Percentiles rank a stretch among this genome's conserved stretches.
These are phyloP conservation scores for Ranitomeya variabilis DNA, from an alignment of 2,113 vertebrate species.

Conservation along the genomic window DNA sequence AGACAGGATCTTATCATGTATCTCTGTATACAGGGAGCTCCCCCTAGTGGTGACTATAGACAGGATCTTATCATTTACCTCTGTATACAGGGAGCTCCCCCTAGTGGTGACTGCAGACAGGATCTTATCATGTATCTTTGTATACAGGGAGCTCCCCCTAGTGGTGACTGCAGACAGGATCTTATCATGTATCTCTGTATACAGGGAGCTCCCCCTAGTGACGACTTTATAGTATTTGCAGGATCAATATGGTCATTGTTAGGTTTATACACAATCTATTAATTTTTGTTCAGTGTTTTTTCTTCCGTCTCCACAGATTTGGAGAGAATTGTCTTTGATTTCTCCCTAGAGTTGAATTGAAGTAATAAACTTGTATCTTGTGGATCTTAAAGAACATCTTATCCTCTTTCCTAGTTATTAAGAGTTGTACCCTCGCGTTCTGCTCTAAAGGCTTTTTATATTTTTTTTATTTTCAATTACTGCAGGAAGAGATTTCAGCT, in stretches of 20 bases:
- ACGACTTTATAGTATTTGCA: not conserved
- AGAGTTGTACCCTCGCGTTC: too few relatives aligned
- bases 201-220: too few relatives aligned
- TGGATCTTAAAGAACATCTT: not conserved
- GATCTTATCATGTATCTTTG: too few relatives aligned
- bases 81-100: too few relatives aligned
- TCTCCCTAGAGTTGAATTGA: not conserved
- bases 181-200: too few relatives aligned
- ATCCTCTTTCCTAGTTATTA: not conserved
- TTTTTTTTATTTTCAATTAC: slow-evolving; percentile 4
- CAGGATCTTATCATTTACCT: not conserved
- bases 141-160: too few relatives aligned
- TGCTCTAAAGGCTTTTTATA: not conserved
- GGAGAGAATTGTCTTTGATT: not conserved
- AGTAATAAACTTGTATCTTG: not conserved
- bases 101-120: too few relatives aligned
- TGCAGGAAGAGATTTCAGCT: not conserved
- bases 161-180: too few relatives aligned
- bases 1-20: too few relatives aligned
- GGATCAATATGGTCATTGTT: too few relatives aligned
- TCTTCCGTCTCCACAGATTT: not conserved
- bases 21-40: not conserved
- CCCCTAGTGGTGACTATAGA: not conserved
- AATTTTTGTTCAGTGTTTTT: not conserved
- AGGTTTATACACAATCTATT: too few relatives aligned